Evolutionary conservation across 2,888 invertebrate species (phyloP), one percentile per base, ranked within the genome.

Genomic region (Synanthedon formicaeformis): DNA sequence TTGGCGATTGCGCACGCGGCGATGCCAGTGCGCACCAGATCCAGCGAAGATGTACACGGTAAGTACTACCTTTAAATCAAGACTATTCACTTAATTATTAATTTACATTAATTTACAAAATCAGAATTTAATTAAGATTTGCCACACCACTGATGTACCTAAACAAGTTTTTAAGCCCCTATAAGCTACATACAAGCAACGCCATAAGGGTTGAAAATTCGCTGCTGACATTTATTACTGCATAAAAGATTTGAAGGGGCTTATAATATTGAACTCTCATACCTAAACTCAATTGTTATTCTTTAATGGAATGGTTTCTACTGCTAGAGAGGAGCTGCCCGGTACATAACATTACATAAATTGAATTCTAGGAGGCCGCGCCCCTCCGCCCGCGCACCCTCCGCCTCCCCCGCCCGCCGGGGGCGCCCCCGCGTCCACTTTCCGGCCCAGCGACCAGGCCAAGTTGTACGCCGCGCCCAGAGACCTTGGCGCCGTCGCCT

Each of bases 381-480:
- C 91, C 57, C 94, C 95, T 4, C 95, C 96, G 0, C 94, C 95
- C 1, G 92, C 91, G 55, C 93, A 93, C 79, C 93, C 94, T 10
- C 96, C 95, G 45, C 95, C 95, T 12, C 95, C 95, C 49, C 81
- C 82, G 49, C 82, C 83, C 45, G 45, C 34, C 3, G 34, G 34
- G 41, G 78, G 64, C 52, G 88, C 88, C 52, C 91, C 94, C 52
- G 92, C 93, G 79, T 96, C 96, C 52, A 95, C 96, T 68, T 97
- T 97, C 88, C 93, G 96, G 64, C 97, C 97, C 8, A 91, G 93
- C 55, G 92, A 93, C 57, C 61, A 74, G 60, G 86, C 86, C 66
- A 85, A 85, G 74, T 88, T 97, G 56, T 96, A 96, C 81, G 96
- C 96, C 40, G 94, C 95, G 53, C 97, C 97, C 13, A 92, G 94